Evolutionary conservation across 2,113 vertebrate species (phyloP).

Genomic region (Apteryx owenii): DNA sequence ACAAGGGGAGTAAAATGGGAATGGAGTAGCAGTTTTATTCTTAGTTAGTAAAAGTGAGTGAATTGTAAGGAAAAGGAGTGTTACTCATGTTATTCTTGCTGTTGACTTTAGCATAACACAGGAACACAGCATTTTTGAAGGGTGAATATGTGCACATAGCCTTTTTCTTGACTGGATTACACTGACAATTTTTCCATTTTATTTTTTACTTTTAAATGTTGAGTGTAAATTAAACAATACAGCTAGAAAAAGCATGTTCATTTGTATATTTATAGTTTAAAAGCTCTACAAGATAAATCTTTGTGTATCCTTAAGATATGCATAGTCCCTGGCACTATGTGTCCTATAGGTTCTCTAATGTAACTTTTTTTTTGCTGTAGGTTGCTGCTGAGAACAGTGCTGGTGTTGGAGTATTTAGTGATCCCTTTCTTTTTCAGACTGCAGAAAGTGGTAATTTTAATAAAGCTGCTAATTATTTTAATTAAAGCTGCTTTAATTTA

Average conservation of each 20-base stretch:
- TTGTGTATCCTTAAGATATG: not conserved
- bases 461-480: conserved; percentile 9
- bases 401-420: conserved; percentile 88
- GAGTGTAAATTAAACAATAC: not conserved
- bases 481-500: not conserved
- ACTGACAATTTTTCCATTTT: not conserved
- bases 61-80: not conserved
- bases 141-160: accelerated
- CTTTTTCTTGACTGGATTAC: not conserved
- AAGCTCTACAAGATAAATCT: not conserved
- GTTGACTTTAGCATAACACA: not conserved
- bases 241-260: not conserved
- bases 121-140: not conserved
- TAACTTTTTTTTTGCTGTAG: conserved; percentile 71
- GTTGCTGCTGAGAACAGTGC: conserved; percentile 90
- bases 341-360: not conserved
- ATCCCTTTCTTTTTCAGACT: conserved; percentile 92
- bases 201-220: not conserved
- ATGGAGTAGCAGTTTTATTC: not conserved
- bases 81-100: not conserved
- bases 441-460: conserved; percentile 91
- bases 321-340: not conserved
- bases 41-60: not conserved
- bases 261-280: not conserved
- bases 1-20: not conserved